Conservation (phyloP, 2,113 vertebrate genomes). For the Gallinago media region DNA sequence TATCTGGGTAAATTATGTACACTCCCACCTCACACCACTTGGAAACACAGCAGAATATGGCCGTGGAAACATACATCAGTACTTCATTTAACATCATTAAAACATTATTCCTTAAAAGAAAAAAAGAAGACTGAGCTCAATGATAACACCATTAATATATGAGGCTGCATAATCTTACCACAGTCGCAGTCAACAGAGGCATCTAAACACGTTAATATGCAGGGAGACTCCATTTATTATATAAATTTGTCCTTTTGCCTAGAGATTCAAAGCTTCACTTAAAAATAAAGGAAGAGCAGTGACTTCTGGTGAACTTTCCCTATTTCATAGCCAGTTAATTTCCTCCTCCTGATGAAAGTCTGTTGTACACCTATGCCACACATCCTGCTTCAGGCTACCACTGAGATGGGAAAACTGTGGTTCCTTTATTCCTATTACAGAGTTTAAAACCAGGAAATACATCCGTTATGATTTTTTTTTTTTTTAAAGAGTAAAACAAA, state of each 20-base stretch:
- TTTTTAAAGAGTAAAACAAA: slow-evolving; percentile 7
- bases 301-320: not conserved
- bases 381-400: slow-evolving; percentile 6
- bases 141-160: not conserved
- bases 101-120: not conserved
- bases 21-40: not conserved
- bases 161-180: not conserved
- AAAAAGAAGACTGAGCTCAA: not conserved
- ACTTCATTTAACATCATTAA: not conserved
- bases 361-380: not conserved
- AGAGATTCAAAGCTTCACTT: not conserved
- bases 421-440: slow-evolving; percentile 41
- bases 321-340: slow-evolving; percentile 4
- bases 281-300: not conserved
- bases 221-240: not conserved
- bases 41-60: not conserved
- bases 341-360: slow-evolving; percentile 13
- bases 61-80: not conserved
- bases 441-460: slow-evolving; percentile 42
- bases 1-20: not conserved
- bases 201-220: not conserved
- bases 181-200: not conserved
- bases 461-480: not conserved
- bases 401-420: not conserved
- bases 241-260: not conserved